phyloP scores from a whole-genome alignment of 1,140 invertebrate genomes.

The Plodia interpunctella region DNA sequence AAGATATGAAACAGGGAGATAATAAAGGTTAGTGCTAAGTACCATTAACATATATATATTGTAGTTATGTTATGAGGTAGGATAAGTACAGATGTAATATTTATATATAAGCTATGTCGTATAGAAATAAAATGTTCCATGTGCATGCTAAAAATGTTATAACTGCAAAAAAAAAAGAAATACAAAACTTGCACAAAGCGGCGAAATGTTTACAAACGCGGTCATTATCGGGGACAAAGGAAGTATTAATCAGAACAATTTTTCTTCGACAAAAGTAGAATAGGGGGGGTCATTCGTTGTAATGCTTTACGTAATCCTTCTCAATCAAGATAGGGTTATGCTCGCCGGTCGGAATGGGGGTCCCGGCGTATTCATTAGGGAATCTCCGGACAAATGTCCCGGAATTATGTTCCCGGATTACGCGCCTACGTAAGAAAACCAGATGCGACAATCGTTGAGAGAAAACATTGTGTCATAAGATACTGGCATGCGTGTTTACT shows the following conservation, averaged over 20 bases:
- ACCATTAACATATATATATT: no score
- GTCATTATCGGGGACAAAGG: constrained; percentile 25
- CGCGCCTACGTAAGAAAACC: constrained; percentile 40
- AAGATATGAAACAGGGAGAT: no score
- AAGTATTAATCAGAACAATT: constrained; percentile 49
- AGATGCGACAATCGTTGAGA: constrained; percentile 26
- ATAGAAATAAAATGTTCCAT: no score
- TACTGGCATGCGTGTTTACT: background rate
- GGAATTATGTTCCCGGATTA: constrained; percentile 48
- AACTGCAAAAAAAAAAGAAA: background rate
- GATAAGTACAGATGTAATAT: no score
- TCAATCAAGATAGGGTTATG: constrained; percentile 58
- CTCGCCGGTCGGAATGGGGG: constrained; percentile 22
- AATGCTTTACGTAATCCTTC: constrained; percentile 49
- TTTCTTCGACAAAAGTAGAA: constrained; percentile 34
- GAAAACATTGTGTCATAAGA: constrained; percentile 8
- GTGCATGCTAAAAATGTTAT: background rate
- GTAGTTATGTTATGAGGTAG: no score
- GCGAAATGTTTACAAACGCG: constrained; percentile 15
- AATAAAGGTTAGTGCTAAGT: no score
- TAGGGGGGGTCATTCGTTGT: constrained; percentile 40
- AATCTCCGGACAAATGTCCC: constrained; percentile 40
- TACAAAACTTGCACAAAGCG: background rate
- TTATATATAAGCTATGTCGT: no score
- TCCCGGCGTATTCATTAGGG: constrained; percentile 38